Evolutionary conservation across 1,140 invertebrate species (phyloP).

Genomic region (Bombyx mandarina): DNA sequence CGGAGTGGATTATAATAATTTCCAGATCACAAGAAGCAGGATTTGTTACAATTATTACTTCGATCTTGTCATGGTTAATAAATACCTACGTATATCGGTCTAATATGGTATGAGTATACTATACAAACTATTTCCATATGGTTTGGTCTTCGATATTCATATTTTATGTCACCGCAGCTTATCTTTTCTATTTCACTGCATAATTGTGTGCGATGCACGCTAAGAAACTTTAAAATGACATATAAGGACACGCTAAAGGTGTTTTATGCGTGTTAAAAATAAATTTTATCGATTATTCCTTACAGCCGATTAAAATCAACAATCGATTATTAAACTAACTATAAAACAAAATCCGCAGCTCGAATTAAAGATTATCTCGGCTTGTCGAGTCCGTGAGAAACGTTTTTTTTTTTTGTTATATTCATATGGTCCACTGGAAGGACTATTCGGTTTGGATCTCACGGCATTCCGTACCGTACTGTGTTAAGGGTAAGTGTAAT

Average conservation of each 20-base stretch:
- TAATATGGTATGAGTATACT: too few species aligned
- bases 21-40: too few species aligned
- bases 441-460: too few species aligned
- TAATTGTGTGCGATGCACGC: background rate
- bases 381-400: slow-evolving; percentile 19
- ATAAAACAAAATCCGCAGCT: slow-evolving; percentile 22
- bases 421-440: slow-evolving; percentile 2
- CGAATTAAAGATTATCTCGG: slow-evolving; percentile 23
- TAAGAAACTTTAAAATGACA: background rate
- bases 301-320: slow-evolving; percentile 16
- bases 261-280: slow-evolving; percentile 7
- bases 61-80: too few species aligned
- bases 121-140: too few species aligned
- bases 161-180: background rate
- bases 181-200: too few species aligned
- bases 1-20: too few species aligned
- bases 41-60: too few species aligned
- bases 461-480: background rate
- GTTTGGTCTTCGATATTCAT: background rate
- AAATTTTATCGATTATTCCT: slow-evolving; percentile 10
- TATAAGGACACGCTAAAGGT: background rate
- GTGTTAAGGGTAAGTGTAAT: background rate
- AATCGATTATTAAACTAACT: slow-evolving; percentile 15
- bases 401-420: slow-evolving; percentile 13
- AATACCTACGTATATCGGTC: too few species aligned